Conservation (phyloP, 2,888 invertebrate genomes). For the Ennomos fuscantarius region DNA sequence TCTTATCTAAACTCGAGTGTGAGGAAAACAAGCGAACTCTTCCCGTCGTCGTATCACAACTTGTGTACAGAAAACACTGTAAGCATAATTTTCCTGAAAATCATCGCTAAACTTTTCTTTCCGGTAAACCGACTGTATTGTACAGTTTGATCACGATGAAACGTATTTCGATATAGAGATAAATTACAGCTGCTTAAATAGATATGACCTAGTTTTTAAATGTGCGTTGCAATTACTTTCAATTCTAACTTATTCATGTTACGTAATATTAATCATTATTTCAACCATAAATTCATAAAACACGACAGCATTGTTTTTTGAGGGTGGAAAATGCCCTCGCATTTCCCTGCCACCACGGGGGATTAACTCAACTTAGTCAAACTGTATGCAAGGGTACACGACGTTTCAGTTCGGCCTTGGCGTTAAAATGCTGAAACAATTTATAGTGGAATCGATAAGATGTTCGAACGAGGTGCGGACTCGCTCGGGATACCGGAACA, state of each 20-base stretch:
- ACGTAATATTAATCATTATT: no score
- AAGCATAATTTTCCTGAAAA: constrained; percentile 16
- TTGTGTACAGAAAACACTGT: constrained; percentile 4
- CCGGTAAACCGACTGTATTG: background rate
- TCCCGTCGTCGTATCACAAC: constrained; percentile 7
- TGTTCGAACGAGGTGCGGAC: constrained; percentile 42
- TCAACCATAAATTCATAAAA: no score
- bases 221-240: no score
- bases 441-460: constrained; percentile 61
- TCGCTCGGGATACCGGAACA: constrained; percentile 8
- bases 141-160: constrained; percentile 4
- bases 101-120: constrained; percentile 12
- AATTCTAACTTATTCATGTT: no score
- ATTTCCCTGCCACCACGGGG: no score
- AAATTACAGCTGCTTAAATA: background rate
- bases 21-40: constrained; percentile 1
- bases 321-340: no score
- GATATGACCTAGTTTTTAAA: no score
- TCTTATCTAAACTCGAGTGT: background rate
- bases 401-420: constrained; percentile 20
- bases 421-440: constrained; percentile 52
- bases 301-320: no score
- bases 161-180: background rate
- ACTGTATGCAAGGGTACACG: constrained; percentile 14
- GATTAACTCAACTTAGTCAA: background rate